Conservation (phyloP, 2,888 invertebrate genomes). For the Athrips mouffetella region DNA sequence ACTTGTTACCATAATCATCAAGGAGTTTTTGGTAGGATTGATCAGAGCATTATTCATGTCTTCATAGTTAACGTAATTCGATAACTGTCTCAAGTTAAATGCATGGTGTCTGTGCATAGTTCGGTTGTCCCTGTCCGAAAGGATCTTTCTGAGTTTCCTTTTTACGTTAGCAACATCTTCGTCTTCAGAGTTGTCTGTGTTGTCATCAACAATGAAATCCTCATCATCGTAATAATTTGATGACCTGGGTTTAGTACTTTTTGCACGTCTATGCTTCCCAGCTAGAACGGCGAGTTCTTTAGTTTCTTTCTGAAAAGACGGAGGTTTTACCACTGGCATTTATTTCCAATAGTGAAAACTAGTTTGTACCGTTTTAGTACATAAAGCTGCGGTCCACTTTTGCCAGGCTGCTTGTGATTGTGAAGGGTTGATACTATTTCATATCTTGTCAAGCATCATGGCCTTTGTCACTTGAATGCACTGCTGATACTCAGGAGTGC, state of each 20-base stretch:
- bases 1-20: conserved; percentile 58
- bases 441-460: no score
- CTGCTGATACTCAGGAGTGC: no score
- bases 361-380: no score
- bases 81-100: conserved; percentile 66
- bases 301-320: conserved; percentile 60
- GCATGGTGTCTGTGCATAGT: conserved; percentile 62
- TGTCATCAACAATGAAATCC: conserved; percentile 62
- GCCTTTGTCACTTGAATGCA: no score
- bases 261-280: conserved; percentile 54
- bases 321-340: conserved; percentile 41
- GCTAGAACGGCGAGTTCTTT: conserved; percentile 53
- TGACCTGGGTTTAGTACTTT: conserved; percentile 47
- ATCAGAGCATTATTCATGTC: conserved; percentile 71
- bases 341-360: no score
- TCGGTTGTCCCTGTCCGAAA: conserved; percentile 57
- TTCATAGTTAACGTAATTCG: conserved; percentile 68
- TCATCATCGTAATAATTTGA: conserved; percentile 68
- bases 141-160: conserved; percentile 56
- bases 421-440: no score
- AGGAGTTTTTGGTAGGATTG: conserved; percentile 66
- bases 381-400: no score
- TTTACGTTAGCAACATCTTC: conserved; percentile 66
- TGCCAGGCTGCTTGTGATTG: no score
- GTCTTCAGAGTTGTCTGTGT: conserved; percentile 39